A percentile compares a stretch with the other conserved stretches of the same genome.
phyloP scores from a whole-genome alignment of 2,113 vertebrate species.

The Dromas ardeola region DNA sequence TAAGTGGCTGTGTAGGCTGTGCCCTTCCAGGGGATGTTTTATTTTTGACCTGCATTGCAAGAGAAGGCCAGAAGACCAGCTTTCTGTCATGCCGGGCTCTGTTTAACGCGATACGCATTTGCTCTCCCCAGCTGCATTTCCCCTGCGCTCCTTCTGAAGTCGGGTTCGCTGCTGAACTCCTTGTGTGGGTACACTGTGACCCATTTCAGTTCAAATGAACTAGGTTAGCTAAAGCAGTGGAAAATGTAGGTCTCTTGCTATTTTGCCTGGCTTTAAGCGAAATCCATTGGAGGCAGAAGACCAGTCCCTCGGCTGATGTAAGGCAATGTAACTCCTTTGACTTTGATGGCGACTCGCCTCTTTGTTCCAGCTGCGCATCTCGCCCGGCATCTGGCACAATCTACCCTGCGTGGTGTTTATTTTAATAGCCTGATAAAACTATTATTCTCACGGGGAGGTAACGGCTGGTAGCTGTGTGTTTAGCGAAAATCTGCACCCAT shows the following conservation, averaged over 20 bases:
- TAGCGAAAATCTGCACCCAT: neutral
- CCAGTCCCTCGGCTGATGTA: neutral
- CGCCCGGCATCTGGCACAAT: neutral
- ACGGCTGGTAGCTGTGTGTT: neutral
- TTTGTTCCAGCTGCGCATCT: neutral
- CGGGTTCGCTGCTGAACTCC: conserved; percentile 28
- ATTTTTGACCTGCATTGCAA: neutral
- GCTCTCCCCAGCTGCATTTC: conserved; percentile 21
- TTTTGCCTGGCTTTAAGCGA: neutral
- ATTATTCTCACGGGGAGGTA: neutral
- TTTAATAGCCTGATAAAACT: conserved; percentile 23
- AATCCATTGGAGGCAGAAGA: neutral
- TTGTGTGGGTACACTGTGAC: conserved; percentile 59
- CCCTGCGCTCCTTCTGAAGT: conserved; percentile 29
- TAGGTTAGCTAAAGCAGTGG: conserved; percentile 50
- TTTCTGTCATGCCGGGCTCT: neutral
- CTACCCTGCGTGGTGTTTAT: neutral
- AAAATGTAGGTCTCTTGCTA: conserved; percentile 45
- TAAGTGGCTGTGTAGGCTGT: neutral
- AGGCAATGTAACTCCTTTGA: neutral
- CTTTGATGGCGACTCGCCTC: neutral
- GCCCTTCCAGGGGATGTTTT: neutral
- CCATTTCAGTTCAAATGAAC: conserved; percentile 55
- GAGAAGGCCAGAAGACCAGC: neutral
- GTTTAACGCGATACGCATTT: neutral